Percentiles rank a stretch among this genome's conserved stretches.
Conservation (phyloP, 1,140 invertebrate genomes). For the Anastatus disparis region DNA sequence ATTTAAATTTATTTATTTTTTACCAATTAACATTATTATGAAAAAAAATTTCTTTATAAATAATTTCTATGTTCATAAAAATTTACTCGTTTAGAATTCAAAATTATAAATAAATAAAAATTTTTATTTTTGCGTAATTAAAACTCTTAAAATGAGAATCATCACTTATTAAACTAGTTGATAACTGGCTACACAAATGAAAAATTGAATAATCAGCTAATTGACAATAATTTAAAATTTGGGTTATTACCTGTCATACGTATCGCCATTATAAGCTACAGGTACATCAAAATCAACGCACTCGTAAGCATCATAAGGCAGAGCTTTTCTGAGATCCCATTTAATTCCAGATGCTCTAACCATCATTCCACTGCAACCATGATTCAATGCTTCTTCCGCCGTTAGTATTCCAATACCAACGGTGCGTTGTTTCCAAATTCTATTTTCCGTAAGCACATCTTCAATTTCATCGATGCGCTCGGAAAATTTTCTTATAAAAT, state of each 20-base stretch:
- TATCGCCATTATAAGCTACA: conserved; percentile 93
- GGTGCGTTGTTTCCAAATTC: conserved; percentile 90
- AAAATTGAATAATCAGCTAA: too few species aligned
- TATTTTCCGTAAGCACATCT: conserved; percentile 90
- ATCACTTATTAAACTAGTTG: too few species aligned
- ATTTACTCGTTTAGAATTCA: too few species aligned
- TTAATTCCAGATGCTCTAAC: conserved; percentile 95
- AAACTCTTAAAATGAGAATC: too few species aligned
- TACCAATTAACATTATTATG: too few species aligned
- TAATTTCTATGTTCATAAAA: too few species aligned
- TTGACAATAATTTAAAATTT: too few species aligned
- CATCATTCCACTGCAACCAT: conserved; percentile 96
- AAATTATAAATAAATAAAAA: too few species aligned
- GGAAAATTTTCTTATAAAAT: conserved; percentile 84
- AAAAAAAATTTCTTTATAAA: too few species aligned
- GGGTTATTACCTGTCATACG: conserved; percentile 91
- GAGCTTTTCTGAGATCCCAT: conserved; percentile 95
- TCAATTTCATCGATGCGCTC: conserved; percentile 94
- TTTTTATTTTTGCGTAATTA: too few species aligned
- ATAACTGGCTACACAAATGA: too few species aligned
- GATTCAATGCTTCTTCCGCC: conserved; percentile 91
- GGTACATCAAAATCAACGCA: conserved; percentile 96
- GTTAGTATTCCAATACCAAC: conserved; percentile 87
- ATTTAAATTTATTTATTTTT: too few species aligned
- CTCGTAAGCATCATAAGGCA: conserved; percentile 97